These are phyloP conservation scores for Coranthus polyacanthus DNA, from an alignment of 2,797 vertebrate genomes.

Conservation along the genomic window DNA sequence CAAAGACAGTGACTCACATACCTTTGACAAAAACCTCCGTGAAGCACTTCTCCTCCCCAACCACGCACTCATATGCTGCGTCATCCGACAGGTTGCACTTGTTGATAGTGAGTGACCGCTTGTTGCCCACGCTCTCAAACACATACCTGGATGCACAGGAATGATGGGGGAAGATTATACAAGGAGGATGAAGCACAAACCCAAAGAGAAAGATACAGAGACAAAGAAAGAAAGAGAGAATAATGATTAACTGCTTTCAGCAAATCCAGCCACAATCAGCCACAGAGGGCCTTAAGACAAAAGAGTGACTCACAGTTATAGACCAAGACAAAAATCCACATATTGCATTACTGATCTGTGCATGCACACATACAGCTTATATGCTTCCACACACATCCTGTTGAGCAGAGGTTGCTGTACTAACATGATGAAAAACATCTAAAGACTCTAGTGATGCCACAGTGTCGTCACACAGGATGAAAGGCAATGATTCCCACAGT, in stretches of 20 bases:
- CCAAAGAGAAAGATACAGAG: neutral
- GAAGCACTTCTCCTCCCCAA: conserved; percentile 90
- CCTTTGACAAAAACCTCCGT: conserved; percentile 93
- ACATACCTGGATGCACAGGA: conserved; percentile 84
- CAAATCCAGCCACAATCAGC: conserved; percentile 35
- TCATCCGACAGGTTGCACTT: conserved; percentile 92
- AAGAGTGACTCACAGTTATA: conserved; percentile 56
- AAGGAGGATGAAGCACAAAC: conserved; percentile 18
- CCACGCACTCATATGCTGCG: conserved; percentile 90
- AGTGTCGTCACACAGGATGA: neutral
- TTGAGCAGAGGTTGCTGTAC: conserved; percentile 2
- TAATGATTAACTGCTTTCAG: conserved; percentile 46
- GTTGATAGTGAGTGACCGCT: conserved; percentile 91
- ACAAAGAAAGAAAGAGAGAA: conserved; percentile 14
- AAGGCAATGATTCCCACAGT: conserved; percentile 38
- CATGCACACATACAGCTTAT: neutral
- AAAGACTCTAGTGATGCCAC: conserved; percentile 4
- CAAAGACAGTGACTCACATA: conserved; percentile 74
- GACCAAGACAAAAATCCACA: conserved; percentile 16
- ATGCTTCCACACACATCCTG: conserved; percentile 15
- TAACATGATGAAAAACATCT: conserved; percentile 8
- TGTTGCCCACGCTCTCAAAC: conserved; percentile 91
- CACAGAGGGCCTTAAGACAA: conserved; percentile 29
- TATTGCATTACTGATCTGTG: conserved; percentile 27
- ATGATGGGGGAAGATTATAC: conserved; percentile 32